These are phyloP conservation scores for Dendropsophus ebraccatus DNA, from an alignment of 2,113 vertebrate genomes.

Conservation along the genomic window DNA sequence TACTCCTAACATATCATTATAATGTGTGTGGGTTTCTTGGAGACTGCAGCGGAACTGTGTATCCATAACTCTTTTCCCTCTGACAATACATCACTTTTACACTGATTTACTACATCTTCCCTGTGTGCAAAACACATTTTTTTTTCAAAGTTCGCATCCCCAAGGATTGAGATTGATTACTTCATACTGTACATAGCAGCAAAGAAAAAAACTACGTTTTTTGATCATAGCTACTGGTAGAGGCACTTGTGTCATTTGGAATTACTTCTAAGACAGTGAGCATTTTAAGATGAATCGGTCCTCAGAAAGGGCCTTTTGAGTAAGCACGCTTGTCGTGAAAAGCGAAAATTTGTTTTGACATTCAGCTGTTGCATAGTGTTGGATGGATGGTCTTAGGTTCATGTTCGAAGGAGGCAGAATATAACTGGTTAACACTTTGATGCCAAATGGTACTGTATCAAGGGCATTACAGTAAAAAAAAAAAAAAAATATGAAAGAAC, in stretches of 20 bases:
- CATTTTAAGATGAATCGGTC: slow-evolving; percentile 65
- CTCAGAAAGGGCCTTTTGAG: slow-evolving; percentile 58
- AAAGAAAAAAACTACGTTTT: slow-evolving; percentile 71
- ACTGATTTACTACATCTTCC: slow-evolving; percentile 64
- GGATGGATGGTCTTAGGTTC: background rate
- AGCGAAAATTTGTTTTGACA: slow-evolving; percentile 64
- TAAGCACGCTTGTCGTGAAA: slow-evolving; percentile 31
- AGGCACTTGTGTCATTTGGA: slow-evolving; percentile 2
- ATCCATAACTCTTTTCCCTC: slow-evolving; percentile 43
- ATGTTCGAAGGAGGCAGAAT: background rate
- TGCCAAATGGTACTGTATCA: background rate
- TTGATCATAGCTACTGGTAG: slow-evolving; percentile 63
- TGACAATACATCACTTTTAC: slow-evolving; percentile 64
- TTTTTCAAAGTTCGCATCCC: slow-evolving; percentile 59
- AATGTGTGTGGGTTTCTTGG: slow-evolving; percentile 30
- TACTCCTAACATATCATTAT: slow-evolving; percentile 47
- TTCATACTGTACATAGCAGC: slow-evolving; percentile 65
- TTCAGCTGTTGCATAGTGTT: slow-evolving; percentile 51
- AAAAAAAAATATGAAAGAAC: background rate
- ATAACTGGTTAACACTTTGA: background rate
- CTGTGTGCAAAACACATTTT: slow-evolving; percentile 58
- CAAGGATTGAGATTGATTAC: slow-evolving; percentile 66
- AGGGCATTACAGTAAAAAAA: background rate
- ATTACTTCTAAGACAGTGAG: slow-evolving; percentile 61
- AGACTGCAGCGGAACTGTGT: slow-evolving; percentile 25